phyloP scores from a whole-genome alignment of 64 coral and sea anemone species.

The Trachythela sp. region DNA sequence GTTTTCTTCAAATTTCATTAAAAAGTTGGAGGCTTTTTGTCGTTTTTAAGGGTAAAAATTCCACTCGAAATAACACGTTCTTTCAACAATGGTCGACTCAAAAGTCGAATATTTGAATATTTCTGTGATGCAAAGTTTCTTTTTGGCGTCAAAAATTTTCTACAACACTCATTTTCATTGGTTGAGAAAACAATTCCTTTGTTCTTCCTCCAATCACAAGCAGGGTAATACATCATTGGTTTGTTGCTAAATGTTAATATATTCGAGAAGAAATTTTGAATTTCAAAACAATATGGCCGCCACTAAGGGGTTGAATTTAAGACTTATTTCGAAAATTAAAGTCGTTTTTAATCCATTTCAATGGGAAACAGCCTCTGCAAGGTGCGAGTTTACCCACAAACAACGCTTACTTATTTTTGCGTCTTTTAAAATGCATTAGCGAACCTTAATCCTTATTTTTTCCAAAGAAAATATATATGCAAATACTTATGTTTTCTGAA shows the following conservation, averaged over 20 bases:
- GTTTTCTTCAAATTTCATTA: not conserved
- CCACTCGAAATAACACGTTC: not conserved
- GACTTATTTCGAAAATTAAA: slow-evolving; percentile 68
- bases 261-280: not conserved
- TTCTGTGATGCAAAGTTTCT: too few species aligned
- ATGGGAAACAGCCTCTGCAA: slow-evolving; percentile 63
- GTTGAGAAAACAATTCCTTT: not conserved
- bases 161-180: not conserved
- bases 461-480: not conserved
- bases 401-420: not conserved
- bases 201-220: not conserved
- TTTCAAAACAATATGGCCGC: slow-evolving; percentile 78
- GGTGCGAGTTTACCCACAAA: slow-evolving; percentile 22
- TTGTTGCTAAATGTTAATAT: not conserved
- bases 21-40: not conserved
- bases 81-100: not conserved
- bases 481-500: not conserved
- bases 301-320: slow-evolving; percentile 66
- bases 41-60: not conserved
- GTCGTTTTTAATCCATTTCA: slow-evolving; percentile 82
- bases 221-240: not conserved
- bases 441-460: not conserved
- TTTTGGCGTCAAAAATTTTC: too few species aligned
- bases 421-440: not conserved
- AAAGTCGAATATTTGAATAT: not conserved